phyloP scores from a whole-genome alignment of 2,888 invertebrate species.

The Tiliacea citrago region DNA sequence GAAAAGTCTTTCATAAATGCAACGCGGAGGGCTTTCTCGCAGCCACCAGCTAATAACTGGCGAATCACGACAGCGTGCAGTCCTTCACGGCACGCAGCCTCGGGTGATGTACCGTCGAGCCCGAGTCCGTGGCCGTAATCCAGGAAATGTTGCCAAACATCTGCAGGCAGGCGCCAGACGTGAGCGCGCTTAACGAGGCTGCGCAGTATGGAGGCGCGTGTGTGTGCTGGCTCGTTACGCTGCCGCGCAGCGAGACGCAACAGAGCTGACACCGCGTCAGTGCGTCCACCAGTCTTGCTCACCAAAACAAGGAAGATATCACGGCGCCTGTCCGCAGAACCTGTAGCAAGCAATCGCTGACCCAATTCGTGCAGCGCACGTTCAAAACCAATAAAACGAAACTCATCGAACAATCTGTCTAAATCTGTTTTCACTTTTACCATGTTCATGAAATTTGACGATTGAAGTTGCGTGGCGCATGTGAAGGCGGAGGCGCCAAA shows the following conservation, averaged over 20 bases:
- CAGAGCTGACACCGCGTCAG: constrained; percentile 71
- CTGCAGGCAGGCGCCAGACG: constrained; percentile 77
- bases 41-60: constrained; percentile 68
- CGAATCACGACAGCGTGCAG: constrained; percentile 80
- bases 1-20: constrained; percentile 75
- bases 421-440: constrained; percentile 66
- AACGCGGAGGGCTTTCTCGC: constrained; percentile 61
- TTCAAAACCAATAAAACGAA: constrained; percentile 77
- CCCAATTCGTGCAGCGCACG: constrained; percentile 76
- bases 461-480: background rate
- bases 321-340: constrained; percentile 75
- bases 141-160: constrained; percentile 75
- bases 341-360: constrained; percentile 72
- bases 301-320: constrained; percentile 81
- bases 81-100: constrained; percentile 77
- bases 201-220: constrained; percentile 79
- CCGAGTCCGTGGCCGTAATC: constrained; percentile 78
- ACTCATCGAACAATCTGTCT: constrained; percentile 78
- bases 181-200: constrained; percentile 80
- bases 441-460: background rate
- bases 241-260: constrained; percentile 73
- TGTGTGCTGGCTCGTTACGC: constrained; percentile 77
- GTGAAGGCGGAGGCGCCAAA: background rate
- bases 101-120: constrained; percentile 74
- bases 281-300: constrained; percentile 80